Evolutionary conservation across 37 sponge, comb jelly and placozoan species (phyloP).

Genomic region (Cladorhizidae sp.): DNA sequence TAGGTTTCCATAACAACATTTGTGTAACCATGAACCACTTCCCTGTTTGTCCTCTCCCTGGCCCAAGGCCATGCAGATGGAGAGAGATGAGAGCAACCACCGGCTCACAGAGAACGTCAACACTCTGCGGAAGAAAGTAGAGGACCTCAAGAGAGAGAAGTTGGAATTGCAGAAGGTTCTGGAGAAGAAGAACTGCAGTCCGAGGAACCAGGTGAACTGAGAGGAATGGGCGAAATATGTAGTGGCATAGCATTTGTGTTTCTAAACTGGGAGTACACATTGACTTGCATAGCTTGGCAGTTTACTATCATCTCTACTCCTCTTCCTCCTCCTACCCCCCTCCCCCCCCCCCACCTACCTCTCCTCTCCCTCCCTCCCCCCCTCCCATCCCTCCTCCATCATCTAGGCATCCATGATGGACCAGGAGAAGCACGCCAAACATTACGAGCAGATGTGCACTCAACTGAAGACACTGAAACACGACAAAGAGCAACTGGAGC

Average conservation of each 20-base stretch:
- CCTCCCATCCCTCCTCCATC: background rate
- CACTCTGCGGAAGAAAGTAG: constrained; percentile 7
- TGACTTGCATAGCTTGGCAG: background rate
- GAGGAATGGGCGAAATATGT: too few relatives aligned
- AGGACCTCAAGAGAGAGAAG: constrained; percentile 11
- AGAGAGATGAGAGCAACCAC: constrained; percentile 1
- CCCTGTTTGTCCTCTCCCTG: background rate
- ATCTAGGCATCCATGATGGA: constrained; percentile 1
- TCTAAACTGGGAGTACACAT: too few relatives aligned
- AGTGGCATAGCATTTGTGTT: too few relatives aligned
- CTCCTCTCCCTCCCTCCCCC: background rate
- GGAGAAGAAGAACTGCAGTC: constrained; percentile 7
- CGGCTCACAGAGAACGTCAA: background rate
- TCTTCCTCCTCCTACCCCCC: background rate
- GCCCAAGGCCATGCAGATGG: background rate
- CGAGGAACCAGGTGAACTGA: background rate
- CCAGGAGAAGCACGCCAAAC: constrained; percentile 14
- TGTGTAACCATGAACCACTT: too few relatives aligned
- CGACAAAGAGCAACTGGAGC: constrained; percentile 27
- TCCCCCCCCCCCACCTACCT: background rate
- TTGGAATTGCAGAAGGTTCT: constrained; percentile 3
- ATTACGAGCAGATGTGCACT: constrained; percentile 16
- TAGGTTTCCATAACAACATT: too few relatives aligned
- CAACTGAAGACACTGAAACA: constrained; percentile 28
- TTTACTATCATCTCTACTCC: background rate